Base-by-base conservation (phyloP, 2,113 vertebrate genomes). In the Heptranchias perlo region DNA sequence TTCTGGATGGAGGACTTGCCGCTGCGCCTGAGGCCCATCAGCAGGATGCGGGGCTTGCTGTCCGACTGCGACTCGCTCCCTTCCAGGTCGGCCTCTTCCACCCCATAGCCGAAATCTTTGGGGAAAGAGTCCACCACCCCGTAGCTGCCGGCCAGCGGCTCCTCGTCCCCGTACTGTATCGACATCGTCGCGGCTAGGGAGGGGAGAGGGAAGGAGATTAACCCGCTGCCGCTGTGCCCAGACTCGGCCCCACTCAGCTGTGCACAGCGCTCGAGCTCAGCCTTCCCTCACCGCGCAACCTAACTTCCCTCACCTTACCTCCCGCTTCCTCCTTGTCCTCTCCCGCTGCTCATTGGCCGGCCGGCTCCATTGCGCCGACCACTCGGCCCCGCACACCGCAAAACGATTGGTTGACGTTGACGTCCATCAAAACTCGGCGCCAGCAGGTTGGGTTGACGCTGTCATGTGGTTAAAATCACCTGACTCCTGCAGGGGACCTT, bases 1-100 rank as follows among this genome's bases (percentile, higher is more conserved):
- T 99, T 99, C 98, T 99, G 99, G 97, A 99, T 99, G 62, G 99
- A 99, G 1, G 99, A 99, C 93, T 99, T 99, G 14, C 99, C 99
- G 96, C 99, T 99, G 97, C 99, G 98, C 95, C 99, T 98, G 96
- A 99, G 97, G 14, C 99, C 99, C 99, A 99, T 99, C 0, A 99
- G 98, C 95, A 99, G 97, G 84, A 99, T 99, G 44, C 99, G 98
- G 0, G 99, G 99, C 94, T 99, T 99, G 97, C 98, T 98, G 97
- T 99, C 98, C 96, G 98, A 98, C 95, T 97, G 96, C 82, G 97
- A 96, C 96, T 97, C 98, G 96, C 97, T 98, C 97, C 98, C 98
- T 96, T 99, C 99, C 96, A 98, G 98, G 97, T 99, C 99, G 96
- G 98, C 98, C 97, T 99, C 99, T 96, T 99, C 99, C 96, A 98